A percentile compares a stretch with the other conserved stretches of the same genome.
phyloP scores from a whole-genome alignment of 1,140 invertebrate genomes.

The Drosophila grimshawi region DNA sequence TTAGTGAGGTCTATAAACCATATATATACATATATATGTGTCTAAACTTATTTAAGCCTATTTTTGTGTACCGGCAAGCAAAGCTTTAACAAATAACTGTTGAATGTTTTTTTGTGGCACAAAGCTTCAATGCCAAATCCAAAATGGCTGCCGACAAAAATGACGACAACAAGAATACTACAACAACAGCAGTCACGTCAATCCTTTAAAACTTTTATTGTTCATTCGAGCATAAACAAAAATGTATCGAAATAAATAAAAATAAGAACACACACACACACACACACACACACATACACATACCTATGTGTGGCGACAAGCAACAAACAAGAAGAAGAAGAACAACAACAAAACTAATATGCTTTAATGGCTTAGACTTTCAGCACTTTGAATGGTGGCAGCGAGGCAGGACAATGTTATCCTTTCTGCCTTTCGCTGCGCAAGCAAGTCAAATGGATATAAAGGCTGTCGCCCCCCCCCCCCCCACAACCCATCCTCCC shows the following conservation, averaged over 20 bases:
- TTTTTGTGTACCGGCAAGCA: conserved; percentile 48
- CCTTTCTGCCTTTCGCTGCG: conserved; percentile 64
- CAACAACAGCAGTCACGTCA: conserved; percentile 52
- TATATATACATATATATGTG: background rate
- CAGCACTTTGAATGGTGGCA: conserved; percentile 70
- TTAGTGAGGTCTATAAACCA: too few species aligned
- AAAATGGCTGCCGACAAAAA: conserved; percentile 63
- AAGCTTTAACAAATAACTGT: conserved; percentile 55
- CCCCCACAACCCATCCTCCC: background rate
- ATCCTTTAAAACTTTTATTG: conserved; percentile 78
- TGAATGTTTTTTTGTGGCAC: conserved; percentile 44
- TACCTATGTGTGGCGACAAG: background rate
- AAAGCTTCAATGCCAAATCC: conserved; percentile 37
- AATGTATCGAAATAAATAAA: conserved; percentile 71
- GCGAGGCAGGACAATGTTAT: conserved; percentile 67
- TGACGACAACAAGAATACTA: conserved; percentile 14
- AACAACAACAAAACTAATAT: conserved; percentile 73
- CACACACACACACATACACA: conserved; percentile 10
- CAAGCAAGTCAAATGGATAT: conserved; percentile 74
- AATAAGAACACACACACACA: conserved; percentile 28
- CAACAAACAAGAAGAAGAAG: background rate
- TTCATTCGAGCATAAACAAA: conserved; percentile 70
- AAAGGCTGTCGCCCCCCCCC: conserved; percentile 43
- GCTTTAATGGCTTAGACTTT: conserved; percentile 81
- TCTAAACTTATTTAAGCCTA: background rate